Evolutionary conservation across 2,797 vertebrate species (phyloP), one percentile per base, ranked within the genome.

Genomic region (Siniperca scherzeri): DNA sequence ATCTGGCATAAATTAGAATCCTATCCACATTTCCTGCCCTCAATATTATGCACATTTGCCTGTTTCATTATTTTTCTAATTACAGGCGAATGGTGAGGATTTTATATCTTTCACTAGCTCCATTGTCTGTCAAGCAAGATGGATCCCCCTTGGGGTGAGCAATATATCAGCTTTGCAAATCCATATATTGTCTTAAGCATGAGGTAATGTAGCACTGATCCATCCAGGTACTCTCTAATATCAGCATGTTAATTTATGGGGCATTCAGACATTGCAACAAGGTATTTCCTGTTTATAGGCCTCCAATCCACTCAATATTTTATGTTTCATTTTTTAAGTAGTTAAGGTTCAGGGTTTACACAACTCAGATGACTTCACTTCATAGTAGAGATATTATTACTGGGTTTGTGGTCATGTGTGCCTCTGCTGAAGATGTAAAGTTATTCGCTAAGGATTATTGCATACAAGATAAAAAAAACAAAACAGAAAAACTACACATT

Each of bases 21-120:
- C 69, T 66, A 80, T 92, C 85, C 80, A 88, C 70, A 87, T 81
- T 82, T 68, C 61, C 62, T 86, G 74, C 74, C 83, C 82, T 89
- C 74, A 64, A 72, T 89, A 82, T 87, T 83, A 85, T 83, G 60
- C 76, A 85, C 81, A 89, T 89, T 80, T 42, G 62, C 56, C 81
- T 81, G 66, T 91, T 89, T 92, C 88, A 93, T 93, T 90, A 91
- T 92, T 91, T 91, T 92, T 88, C 83, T 93, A 91, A 93, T 94
- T 91, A 94, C 80, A 88, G 83, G 66, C 74, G 71, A 93, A 88
- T 89, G 87, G 89, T 82, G 74, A 92, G 89, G 87, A 90, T 92
- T 94, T 83, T 78, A 89, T 92, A 84, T 89, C 85, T 92, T 91
- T 89, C 74, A 81, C 55, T 75, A 70, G 77, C 82, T 79, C 77